Conservation (phyloP, 2,113 vertebrate genomes). For the Speoplatyrhinus poulsoni region DNA sequence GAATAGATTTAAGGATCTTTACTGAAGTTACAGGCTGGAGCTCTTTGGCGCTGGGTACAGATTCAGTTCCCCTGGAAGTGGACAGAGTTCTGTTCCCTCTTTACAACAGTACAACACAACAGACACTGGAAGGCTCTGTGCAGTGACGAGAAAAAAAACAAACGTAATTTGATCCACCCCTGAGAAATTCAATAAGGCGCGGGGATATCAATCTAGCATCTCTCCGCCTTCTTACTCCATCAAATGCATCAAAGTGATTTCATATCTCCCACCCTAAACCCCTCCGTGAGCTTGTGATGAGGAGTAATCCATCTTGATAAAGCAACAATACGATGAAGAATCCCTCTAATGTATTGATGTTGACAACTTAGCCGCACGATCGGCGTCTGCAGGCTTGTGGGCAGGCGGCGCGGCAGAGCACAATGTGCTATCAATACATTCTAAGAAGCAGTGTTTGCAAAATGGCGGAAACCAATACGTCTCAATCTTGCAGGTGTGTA, state of each 20-base stretch:
- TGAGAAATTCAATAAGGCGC: conserved; percentile 62
- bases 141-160: conserved; percentile 26
- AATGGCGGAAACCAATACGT: conserved; percentile 56
- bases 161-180: conserved; percentile 57
- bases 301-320: conserved; percentile 65
- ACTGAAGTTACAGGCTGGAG: neutral
- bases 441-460: conserved; percentile 39
- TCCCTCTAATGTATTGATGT: conserved; percentile 58
- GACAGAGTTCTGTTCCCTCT: neutral
- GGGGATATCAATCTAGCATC: conserved; percentile 65
- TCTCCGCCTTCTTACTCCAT: conserved; percentile 57
- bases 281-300: conserved; percentile 42
- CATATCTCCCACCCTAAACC: conserved; percentile 42
- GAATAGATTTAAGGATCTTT: neutral
- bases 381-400: conserved; percentile 59
- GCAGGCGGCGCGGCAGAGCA: conserved; percentile 45
- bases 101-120: neutral
- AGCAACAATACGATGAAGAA: conserved; percentile 50
- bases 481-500: conserved; percentile 54
- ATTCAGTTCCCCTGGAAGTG: neutral
- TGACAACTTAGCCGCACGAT: conserved; percentile 63
- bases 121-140: conserved; percentile 36
- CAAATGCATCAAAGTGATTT: conserved; percentile 58
- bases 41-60: neutral
- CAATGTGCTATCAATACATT: conserved; percentile 51